Percentiles rank a stretch among this genome's conserved stretches.
Evolutionary conservation across 2,113 vertebrate species (phyloP).

Genomic region (Apodemus speciosus): DNA sequence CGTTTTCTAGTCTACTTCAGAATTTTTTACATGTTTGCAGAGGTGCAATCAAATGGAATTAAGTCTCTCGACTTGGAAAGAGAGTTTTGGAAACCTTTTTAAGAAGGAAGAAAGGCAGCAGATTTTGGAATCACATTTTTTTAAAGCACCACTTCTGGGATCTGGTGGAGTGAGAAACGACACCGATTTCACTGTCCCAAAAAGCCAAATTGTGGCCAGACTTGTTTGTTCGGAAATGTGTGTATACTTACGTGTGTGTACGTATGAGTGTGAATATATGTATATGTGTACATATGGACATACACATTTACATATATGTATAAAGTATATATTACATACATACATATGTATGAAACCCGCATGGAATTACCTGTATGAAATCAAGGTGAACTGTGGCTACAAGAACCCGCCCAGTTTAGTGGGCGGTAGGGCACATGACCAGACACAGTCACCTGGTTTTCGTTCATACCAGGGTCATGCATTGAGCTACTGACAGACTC

Average conservation of each 20-base stretch:
- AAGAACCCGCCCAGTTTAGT: constrained; percentile 77
- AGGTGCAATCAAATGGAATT: constrained; percentile 84
- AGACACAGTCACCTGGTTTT: constrained; percentile 77
- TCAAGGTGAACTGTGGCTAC: constrained; percentile 74
- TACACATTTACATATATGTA: constrained; percentile 76
- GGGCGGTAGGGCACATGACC: constrained; percentile 78
- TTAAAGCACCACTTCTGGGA: constrained; percentile 74
- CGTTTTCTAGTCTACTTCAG: constrained; percentile 77
- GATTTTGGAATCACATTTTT: constrained; percentile 76
- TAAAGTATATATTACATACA: constrained; percentile 60
- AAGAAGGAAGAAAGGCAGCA: constrained; percentile 55
- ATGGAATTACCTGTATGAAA: constrained; percentile 72
- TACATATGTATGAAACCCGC: constrained; percentile 70
- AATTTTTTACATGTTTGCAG: constrained; percentile 82
- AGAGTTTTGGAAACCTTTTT: constrained; percentile 69
- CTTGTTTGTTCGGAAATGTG: constrained; percentile 77
- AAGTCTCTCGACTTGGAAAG: constrained; percentile 83
- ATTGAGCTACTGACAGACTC: constrained; percentile 81
- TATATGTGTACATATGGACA: constrained; percentile 79
- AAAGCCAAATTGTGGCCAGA: constrained; percentile 81
- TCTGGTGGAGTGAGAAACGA: constrained; percentile 68
- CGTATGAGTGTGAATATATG: constrained; percentile 76
- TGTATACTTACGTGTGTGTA: constrained; percentile 70
- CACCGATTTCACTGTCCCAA: constrained; percentile 63
- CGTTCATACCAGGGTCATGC: constrained; percentile 77